Base-by-base conservation (phyloP, 35 echinoderm and acorn worm genomes). In the Acanthaster planci region DNA sequence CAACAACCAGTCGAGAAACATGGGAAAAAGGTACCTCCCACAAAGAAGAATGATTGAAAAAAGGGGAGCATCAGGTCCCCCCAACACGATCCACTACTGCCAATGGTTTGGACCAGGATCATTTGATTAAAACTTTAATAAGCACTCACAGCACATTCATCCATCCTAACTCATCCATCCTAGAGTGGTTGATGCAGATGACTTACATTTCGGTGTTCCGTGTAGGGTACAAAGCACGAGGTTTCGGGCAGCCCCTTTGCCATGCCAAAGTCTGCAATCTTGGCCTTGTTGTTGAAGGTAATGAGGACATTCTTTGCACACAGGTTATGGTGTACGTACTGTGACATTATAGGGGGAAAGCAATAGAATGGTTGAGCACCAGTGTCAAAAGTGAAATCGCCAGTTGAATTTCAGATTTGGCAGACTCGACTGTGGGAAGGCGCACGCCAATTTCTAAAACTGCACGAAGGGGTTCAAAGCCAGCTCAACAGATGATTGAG, bases 281-380 rank as follows among this genome's bases (percentile, higher is more conserved):
- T 99, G 18, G 96, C 96, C 31, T 90, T 87, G 83, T 99, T 99
- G 81, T 99, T 91, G 88, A 94, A 99, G 36, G 96, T 99, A 14
- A 99, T 92, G 15, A 99, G 67, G 42, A 99, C 86, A 77, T 99
- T 99, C 78, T 89, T 86, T 1, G 96, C 96, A 91, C 91, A 93
- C 17, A 99, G 89, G 17, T 87, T 87, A 64, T 77, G 87, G 54
- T 94, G 92, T 0, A 99, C 86, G 86, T 91, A 87, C 96, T 99
- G 58, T 8, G 47, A 55, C 89, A 47, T 53, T 34, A 67, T n/a
- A n/a, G n/a, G 32, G 60, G 32, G 32, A 67, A 35, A 67, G 54
- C 12, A n/a, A 67, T 67, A 22, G 18, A 67, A 27, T 67, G n/a
- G n/a, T 67, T 67, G 5, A 7, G 60, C 32, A 27, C 4, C 32